phyloP scores from a whole-genome alignment of 2,113 vertebrate genomes.

The Tricholaema leucomelas region DNA sequence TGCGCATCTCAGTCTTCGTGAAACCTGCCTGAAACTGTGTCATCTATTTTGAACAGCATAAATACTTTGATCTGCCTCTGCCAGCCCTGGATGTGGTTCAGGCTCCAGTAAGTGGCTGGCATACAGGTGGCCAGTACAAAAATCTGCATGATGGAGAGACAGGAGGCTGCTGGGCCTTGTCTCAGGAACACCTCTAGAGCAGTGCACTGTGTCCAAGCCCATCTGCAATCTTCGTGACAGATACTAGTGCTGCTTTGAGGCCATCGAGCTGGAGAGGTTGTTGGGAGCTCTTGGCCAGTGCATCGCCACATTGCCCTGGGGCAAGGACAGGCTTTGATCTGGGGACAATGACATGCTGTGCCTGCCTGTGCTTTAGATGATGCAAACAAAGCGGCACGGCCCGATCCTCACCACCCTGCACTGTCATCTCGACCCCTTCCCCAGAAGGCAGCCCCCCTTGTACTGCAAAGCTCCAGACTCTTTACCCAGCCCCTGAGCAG shows the following conservation, averaged over 20 bases:
- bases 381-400: background rate
- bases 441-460: background rate
- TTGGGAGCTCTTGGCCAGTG: background rate
- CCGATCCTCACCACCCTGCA: background rate
- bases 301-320: rapidly evolving
- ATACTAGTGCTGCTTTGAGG: rapidly evolving
- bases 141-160: background rate
- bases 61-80: slow-evolving; percentile 33
- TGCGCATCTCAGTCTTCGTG: background rate
- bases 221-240: background rate
- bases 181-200: background rate
- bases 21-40: slow-evolving; percentile 48
- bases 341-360: background rate
- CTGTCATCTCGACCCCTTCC: background rate
- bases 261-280: background rate
- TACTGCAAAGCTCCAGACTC: background rate
- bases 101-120: background rate
- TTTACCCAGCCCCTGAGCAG: background rate
- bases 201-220: background rate
- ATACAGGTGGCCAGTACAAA: background rate
- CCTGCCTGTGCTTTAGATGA: background rate
- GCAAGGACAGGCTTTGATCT: rapidly evolving
- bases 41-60: slow-evolving; percentile 48
- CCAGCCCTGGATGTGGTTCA: background rate
- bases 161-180: background rate